phyloP scores from a whole-genome alignment of 2,797 vertebrate species.

The Chelonia mydas region DNA sequence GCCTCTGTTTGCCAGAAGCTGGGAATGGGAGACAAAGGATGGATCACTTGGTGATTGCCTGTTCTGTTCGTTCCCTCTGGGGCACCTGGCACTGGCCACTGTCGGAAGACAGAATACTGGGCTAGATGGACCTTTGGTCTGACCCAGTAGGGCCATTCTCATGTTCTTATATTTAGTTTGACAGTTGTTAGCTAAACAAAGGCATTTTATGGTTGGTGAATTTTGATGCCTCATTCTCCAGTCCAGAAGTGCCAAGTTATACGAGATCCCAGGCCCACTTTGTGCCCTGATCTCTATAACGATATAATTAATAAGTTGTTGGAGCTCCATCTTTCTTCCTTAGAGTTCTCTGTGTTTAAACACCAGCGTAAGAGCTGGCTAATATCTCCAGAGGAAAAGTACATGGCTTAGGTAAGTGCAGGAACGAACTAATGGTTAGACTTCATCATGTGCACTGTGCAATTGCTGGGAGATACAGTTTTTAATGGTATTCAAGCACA shows the following conservation, averaged over 20 bases:
- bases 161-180: rapidly evolving
- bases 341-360: background rate
- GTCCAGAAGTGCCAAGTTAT: background rate
- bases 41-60: no score
- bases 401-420: background rate
- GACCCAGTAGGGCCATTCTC: no score
- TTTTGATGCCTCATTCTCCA: rapidly evolving
- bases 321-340: background rate
- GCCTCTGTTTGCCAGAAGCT: no score
- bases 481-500: background rate
- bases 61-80: no score
- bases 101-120: no score
- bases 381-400: background rate
- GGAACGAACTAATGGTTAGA: background rate
- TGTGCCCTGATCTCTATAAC: background rate
- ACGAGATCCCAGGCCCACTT: background rate
- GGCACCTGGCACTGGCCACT: no score
- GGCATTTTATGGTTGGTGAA: background rate
- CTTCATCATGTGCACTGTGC: background rate
- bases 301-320: background rate
- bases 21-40: no score
- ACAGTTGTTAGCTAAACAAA: background rate
- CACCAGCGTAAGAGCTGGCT: background rate
- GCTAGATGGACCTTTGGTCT: no score
- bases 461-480: background rate